Conservation (phyloP, 92 coral and sea anemone genomes). For the Epizoanthus scotinus region DNA sequence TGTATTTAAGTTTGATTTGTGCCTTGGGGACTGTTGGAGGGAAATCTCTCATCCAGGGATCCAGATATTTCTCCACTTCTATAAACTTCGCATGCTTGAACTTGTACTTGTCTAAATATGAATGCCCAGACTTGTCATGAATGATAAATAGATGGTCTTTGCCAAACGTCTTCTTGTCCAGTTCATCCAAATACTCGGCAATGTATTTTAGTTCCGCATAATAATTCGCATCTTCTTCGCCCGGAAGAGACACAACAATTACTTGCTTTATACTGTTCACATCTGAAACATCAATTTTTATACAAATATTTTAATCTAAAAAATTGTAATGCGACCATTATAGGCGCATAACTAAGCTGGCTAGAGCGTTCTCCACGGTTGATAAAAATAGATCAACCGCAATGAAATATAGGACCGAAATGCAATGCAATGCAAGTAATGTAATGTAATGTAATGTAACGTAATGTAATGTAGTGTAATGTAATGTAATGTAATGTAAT, state of each 20-base stretch:
- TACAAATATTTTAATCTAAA: not conserved
- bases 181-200: conserved; percentile 30
- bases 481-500: no score
- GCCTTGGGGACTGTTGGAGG: conserved; percentile 26
- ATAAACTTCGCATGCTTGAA: conserved; percentile 23
- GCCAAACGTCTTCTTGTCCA: conserved; percentile 42
- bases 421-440: no score
- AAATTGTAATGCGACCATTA: no score
- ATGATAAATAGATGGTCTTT: conserved; percentile 38
- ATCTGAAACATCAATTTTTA: conserved; percentile 2
- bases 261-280: conserved; percentile 11
- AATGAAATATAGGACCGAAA: no score
- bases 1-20: conserved; percentile 46
- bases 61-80: conserved; percentile 32
- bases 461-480: no score
- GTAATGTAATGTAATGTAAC: no score
- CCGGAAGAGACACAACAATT: conserved; percentile 27
- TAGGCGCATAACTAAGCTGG: no score
- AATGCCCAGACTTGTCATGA: conserved; percentile 25
- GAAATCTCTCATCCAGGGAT: conserved; percentile 53
- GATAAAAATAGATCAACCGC: no score
- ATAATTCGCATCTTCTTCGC: conserved; percentile 4
- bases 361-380: no score
- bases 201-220: conserved; percentile 21
- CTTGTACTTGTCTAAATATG: not conserved